These are phyloP conservation scores for Bujurquina vittata DNA, from an alignment of 2,113 vertebrate genomes.

Conservation along the genomic window DNA sequence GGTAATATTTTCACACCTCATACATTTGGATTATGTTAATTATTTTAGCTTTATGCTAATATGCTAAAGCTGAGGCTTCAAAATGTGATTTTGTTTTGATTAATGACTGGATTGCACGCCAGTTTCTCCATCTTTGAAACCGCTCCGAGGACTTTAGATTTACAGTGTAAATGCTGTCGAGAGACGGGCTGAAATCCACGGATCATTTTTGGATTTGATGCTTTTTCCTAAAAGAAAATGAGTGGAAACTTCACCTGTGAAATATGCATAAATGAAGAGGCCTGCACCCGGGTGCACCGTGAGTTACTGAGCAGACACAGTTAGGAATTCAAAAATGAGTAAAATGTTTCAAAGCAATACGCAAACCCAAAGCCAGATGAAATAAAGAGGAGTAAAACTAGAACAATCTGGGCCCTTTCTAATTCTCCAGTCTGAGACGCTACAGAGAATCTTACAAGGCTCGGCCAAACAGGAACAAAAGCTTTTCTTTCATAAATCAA, in stretches of 20 bases:
- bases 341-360: not conserved
- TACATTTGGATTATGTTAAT: too few species aligned
- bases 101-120: too few species aligned
- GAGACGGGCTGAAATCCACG: not conserved
- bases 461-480: not conserved
- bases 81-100: not conserved
- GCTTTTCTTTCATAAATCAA: not conserved
- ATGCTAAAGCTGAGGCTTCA: not conserved
- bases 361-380: not conserved
- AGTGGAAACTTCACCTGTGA: not conserved
- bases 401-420: not conserved
- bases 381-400: not conserved
- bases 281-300: not conserved
- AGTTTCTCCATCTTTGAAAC: too few species aligned
- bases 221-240: not conserved
- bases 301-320: not conserved
- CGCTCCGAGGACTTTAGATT: not conserved
- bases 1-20: too few species aligned
- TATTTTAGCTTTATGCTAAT: too few species aligned
- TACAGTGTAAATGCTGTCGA: not conserved
- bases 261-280: not conserved
- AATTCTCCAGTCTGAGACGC: not conserved
- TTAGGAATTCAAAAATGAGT: not conserved
- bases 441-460: not conserved
- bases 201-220: not conserved